Evolutionary conservation across 2,888 invertebrate species (phyloP).

Genomic region (Lymantria monacha): DNA sequence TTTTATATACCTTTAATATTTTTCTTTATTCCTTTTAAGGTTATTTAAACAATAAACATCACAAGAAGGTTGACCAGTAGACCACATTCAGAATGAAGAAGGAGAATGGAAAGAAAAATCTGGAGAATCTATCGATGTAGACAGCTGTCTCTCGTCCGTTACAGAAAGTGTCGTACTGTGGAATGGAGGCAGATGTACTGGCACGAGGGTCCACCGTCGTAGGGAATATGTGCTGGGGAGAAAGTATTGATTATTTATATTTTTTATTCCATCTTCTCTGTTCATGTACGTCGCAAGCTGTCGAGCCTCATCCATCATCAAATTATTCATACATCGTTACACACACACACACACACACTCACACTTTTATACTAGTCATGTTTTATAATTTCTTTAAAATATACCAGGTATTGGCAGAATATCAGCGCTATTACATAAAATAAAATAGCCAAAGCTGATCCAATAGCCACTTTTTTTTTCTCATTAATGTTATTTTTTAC

Average conservation of each 20-base stretch:
- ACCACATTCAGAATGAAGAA: conserved; percentile 95
- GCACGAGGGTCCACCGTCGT: conserved; percentile 76
- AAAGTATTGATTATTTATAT: conserved; percentile 1
- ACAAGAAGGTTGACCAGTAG: conserved; percentile 92
- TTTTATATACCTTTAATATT: neutral
- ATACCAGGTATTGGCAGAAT: too few relatives aligned
- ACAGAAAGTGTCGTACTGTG: conserved; percentile 93
- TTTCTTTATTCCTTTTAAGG: neutral
- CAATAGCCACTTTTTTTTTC: too few relatives aligned
- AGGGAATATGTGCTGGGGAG: conserved; percentile 73
- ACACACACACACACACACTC: too few relatives aligned
- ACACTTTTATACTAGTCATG: too few relatives aligned
- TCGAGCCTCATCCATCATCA: too few relatives aligned
- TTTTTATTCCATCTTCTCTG: neutral
- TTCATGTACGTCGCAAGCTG: neutral
- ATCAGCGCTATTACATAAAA: too few relatives aligned
- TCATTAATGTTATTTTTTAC: too few relatives aligned
- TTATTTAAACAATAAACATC: conserved; percentile 18
- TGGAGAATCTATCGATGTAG: conserved; percentile 93
- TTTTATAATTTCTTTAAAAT: too few relatives aligned
- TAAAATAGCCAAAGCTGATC: too few relatives aligned
- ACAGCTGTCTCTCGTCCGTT: conserved; percentile 90
- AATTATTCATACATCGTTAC: too few relatives aligned
- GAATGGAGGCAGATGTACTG: conserved; percentile 85
- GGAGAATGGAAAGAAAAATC: conserved; percentile 94